These are phyloP conservation scores for Scyliorhinus canicula DNA, from an alignment of 2,797 vertebrate species.

Conservation along the genomic window DNA sequence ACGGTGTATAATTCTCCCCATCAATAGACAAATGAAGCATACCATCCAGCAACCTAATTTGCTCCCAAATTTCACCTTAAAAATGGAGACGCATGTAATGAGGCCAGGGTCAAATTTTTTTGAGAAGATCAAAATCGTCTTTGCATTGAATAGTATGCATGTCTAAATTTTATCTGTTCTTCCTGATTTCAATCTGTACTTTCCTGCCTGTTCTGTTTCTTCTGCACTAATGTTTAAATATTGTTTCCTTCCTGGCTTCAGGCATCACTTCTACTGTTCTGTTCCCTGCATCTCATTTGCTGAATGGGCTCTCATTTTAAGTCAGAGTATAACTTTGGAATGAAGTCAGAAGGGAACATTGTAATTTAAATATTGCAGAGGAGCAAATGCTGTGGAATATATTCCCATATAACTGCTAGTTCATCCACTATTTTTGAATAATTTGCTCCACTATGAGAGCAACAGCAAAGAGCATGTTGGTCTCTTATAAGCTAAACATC, in stretches of 20 bases:
- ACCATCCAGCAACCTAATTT: not conserved
- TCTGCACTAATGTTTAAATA: not conserved
- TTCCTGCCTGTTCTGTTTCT: not conserved
- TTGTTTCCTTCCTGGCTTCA: not conserved
- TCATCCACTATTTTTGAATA: not conserved
- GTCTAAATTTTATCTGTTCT: not conserved
- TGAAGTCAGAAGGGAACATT: not conserved
- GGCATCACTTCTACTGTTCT: not conserved
- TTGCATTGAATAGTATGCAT: not conserved
- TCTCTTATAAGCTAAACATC: not conserved
- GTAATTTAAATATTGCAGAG: not conserved
- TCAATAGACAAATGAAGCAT: not conserved
- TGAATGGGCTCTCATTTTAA: not conserved
- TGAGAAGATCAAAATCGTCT: not conserved
- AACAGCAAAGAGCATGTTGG: not conserved
- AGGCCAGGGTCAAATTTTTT: not conserved
- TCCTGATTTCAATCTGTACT: not conserved
- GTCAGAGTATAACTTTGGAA: not conserved
- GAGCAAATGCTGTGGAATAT: not conserved
- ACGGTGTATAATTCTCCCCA: not conserved
- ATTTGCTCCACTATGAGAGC: not conserved
- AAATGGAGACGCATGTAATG: not conserved
- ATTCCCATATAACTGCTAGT: not conserved
- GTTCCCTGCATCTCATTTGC: not conserved
- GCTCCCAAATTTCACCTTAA: not conserved